Evolutionary conservation across 2,797 vertebrate species (phyloP), one percentile per base, ranked within the genome.

Genomic region (Sardinella longiceps): DNA sequence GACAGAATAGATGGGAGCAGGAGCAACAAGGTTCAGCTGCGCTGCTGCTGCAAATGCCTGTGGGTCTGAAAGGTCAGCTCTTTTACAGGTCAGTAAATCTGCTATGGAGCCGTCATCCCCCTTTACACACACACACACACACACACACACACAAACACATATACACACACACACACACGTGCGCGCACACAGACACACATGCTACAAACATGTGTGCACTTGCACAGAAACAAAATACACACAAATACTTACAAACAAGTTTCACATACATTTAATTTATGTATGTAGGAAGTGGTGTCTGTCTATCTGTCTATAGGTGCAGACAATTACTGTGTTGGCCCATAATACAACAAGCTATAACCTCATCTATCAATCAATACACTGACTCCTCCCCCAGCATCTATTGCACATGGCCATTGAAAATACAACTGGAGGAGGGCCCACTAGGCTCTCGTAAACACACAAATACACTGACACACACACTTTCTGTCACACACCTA

Each of bases 21-120:
- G 30, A 74, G 18, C 33, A 37, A 33, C 15, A 3, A 18, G 66
- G 11, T 37, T 18, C 30, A 30, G 30, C 18, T 5, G 18, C 53
- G n/a, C 20, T 33, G 66, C 66, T 39, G 30, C 30, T 37, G 30
- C 12, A 70, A 70, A 70, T 70, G 66, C 28, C 66, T 7, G 30
- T 37, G 66, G 66, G 66, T 15, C 70, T 51, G 37, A 86, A 87
- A 89, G 89, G 89, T 89, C 89, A 88, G 85, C 80, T 25, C 80
- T 89, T 87, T 87, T 83, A 83, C 74, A 43, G 85, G 83, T 58
- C 70, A 56, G 58, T 88, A 84, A 89, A 88, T 89, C 84, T 51
- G 82, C 82, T 80, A 81, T 82, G 51, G 48, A 53, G 28, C 74
- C 51, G 28, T 82, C 39, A 77, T 45, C 28, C 58, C 58, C 28